Evolutionary conservation across 2,888 invertebrate genomes (phyloP).

Genomic region (Ellobium chinense): DNA sequence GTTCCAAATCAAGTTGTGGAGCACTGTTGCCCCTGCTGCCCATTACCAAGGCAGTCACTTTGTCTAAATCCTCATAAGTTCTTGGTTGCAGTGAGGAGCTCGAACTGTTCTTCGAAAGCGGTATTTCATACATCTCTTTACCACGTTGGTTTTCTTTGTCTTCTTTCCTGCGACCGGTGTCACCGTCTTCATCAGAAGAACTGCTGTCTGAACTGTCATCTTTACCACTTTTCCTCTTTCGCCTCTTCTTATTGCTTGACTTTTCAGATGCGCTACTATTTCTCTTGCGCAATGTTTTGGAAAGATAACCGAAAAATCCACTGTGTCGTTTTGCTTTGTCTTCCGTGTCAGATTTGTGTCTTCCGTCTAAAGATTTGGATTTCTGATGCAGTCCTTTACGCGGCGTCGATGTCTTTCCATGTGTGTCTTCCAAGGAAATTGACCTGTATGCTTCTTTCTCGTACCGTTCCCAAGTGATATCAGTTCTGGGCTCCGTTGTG

Average conservation of each 20-base stretch:
- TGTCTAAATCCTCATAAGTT: background rate
- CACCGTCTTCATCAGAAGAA: background rate
- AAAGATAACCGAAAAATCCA: slow-evolving; percentile 1
- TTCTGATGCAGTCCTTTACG: background rate
- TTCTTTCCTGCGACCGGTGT: background rate
- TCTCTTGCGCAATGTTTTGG: background rate
- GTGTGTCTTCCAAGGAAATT: background rate
- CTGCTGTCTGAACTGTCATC: background rate
- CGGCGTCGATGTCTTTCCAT: background rate
- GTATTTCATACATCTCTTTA: background rate
- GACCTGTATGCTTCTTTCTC: slow-evolving; percentile 8
- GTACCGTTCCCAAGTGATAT: background rate
- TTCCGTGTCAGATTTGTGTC: background rate
- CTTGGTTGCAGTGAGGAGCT: background rate
- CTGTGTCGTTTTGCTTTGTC: slow-evolving; percentile 17
- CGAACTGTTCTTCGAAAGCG: too few species aligned
- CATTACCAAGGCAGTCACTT: background rate
- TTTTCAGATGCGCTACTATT: background rate
- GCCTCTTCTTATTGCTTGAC: background rate
- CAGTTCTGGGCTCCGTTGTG: background rate
- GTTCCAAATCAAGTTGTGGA: background rate
- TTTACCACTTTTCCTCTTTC: background rate
- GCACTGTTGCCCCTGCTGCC: background rate
- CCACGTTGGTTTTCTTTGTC: background rate
- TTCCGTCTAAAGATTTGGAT: background rate